Conservation (phyloP, 2,888 invertebrate genomes). For the Rotaria socialis region DNA sequence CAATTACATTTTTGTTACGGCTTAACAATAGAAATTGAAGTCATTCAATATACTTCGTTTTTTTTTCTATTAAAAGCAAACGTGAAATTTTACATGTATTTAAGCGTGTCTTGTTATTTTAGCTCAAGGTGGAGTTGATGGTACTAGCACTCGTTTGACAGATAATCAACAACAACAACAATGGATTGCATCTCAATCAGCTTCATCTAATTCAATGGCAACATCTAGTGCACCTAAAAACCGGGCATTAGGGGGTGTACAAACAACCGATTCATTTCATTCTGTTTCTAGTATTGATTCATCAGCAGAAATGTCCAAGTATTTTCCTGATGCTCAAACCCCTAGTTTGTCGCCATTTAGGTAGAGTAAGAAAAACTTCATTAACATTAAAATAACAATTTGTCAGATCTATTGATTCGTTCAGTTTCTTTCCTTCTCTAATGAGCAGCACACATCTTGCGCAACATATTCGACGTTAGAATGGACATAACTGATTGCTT, state of each 20-base stretch:
- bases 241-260: neutral
- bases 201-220: neutral
- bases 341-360: neutral
- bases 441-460: neutral
- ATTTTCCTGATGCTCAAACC: neutral
- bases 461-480: neutral
- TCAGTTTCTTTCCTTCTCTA: neutral
- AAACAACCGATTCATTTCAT: neutral
- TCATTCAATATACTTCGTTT: neutral
- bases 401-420: neutral
- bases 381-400: neutral
- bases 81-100: neutral
- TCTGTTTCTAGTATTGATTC: neutral
- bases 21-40: neutral
- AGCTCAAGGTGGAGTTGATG: neutral
- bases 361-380: neutral
- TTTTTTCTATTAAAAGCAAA: neutral
- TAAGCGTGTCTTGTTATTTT: neutral
- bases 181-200: neutral
- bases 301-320: neutral
- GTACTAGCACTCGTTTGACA: neutral
- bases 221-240: neutral
- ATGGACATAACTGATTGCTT: slow-evolving; percentile 8
- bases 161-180: neutral
- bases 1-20: neutral